Evolutionary conservation across 2,113 vertebrate genomes (phyloP), one percentile per base, ranked within the genome.

Genomic region (Leptobrachium leishanense): DNA sequence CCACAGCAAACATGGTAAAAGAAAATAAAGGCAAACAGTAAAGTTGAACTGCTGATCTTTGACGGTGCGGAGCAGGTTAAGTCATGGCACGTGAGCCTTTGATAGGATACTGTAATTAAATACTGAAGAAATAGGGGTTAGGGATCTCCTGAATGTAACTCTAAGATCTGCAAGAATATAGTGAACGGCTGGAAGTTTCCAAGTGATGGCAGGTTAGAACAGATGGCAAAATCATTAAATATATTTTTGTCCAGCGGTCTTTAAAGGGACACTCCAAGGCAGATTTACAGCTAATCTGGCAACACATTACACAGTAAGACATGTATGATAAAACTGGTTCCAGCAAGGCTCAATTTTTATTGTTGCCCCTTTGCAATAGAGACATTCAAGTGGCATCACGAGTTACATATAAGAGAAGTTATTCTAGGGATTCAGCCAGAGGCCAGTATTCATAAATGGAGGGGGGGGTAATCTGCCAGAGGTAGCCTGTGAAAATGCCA

Each of bases 11-110:
- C 53, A 72, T 59, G 13, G 20, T 31, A 31, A 31, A 31, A 31
- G 20, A 31, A 31, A 31, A 31, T 31, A 68, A n/a, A 50, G 20
- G 20, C 31, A 43, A 6, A 41, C 15, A 44, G 10, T 2, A n/a
- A 54, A 66, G 15, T 31, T 40, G 46, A 41, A 43, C 10, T 68
- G 54, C 69, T 41, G 40, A 62, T 2, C 65, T 71, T 15, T 68
- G 71, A 20, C 41, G 64, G 72, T 73, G 70, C 78, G 57, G 72
- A n/a, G 20, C 65, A 81, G 57, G 71, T 81, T 54, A 62, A 57
- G 72, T 63, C 68, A 67, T 68, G 64, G 73, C 54, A 53, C 43
- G 31, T 42, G 15, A 44, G 57, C 59, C 64, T 13, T 44, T 20
- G 72, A 55, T 65, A 68, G 9, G 42, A 68, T 68, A 62, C 10